Percentiles rank a stretch among this genome's conserved stretches.
Evolutionary conservation across 2,888 invertebrate genomes (phyloP).

Genomic region (Heliconius erato): DNA sequence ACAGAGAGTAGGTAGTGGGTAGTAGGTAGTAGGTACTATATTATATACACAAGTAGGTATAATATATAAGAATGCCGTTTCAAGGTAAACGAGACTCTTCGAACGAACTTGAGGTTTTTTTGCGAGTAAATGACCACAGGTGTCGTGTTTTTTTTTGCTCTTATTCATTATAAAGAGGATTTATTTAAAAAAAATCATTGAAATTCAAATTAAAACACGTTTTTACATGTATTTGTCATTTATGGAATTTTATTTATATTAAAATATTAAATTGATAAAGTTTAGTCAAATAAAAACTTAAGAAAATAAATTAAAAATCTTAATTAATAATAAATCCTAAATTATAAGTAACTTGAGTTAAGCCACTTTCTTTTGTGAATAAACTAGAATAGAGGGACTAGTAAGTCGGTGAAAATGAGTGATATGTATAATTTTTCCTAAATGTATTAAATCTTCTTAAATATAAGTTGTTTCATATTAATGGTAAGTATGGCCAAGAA

Average conservation of each 20-base stretch:
- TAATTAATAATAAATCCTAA: no score
- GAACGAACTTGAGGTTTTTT: slow-evolving; percentile 52
- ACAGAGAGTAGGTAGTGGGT: not conserved
- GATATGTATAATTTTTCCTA: no score
- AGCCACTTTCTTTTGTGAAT: no score
- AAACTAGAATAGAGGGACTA: no score
- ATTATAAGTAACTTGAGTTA: no score
- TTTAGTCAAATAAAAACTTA: not conserved
- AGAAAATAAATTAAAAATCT: not conserved
- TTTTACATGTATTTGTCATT: not conserved
- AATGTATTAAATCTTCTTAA: no score
- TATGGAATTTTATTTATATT: not conserved
- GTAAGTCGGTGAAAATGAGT: no score
- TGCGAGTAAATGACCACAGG: slow-evolving; percentile 42
- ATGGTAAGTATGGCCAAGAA: no score
- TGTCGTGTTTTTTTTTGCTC: slow-evolving; percentile 1
- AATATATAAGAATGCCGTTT: slow-evolving; percentile 54
- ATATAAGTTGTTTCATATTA: no score
- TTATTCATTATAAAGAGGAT: not conserved
- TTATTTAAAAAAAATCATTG: not conserved
- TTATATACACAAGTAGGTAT: slow-evolving; percentile 26
- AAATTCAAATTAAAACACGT: not conserved
- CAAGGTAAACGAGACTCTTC: slow-evolving; percentile 61
- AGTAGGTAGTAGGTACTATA: slow-evolving; percentile 39
- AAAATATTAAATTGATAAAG: not conserved